phyloP scores from a whole-genome alignment of 2,888 invertebrate genomes.

The Aricia artaxerxes region DNA sequence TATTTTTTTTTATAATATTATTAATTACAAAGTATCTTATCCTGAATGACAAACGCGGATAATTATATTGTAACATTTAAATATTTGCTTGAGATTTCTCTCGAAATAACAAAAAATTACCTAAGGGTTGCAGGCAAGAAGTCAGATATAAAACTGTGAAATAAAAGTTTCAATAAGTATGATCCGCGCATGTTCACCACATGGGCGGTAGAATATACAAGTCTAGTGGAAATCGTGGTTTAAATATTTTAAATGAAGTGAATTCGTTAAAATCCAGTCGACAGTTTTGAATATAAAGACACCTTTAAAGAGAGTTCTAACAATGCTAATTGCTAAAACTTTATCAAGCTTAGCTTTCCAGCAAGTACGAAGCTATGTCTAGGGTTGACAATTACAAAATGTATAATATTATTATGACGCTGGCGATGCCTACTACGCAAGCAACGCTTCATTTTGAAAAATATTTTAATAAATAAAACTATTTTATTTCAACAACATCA shows the following conservation, averaged over 20 bases:
- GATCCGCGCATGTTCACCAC: not conserved
- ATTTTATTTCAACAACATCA: not conserved
- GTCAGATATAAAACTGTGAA: not conserved
- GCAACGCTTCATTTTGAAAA: not conserved
- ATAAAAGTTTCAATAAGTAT: not conserved
- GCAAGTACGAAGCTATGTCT: not conserved
- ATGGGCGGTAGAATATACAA: not conserved
- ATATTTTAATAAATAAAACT: conserved; percentile 11
- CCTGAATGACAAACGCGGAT: no score
- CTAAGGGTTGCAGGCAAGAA: not conserved
- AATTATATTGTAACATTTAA: not conserved
- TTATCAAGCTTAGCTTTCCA: not conserved
- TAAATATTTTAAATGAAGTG: not conserved
- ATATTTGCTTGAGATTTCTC: not conserved
- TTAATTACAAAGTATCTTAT: no score
- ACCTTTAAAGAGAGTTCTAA: not conserved
- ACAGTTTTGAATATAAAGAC: not conserved
- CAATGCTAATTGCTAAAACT: not conserved
- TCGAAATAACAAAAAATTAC: not conserved
- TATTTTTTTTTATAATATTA: no score
- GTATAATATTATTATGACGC: not conserved
- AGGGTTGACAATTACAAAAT: not conserved
- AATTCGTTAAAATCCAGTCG: not conserved
- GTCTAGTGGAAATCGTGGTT: not conserved
- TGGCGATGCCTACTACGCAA: not conserved